phyloP scores from a whole-genome alignment of 30 jellyfish, hydroid and myxozoan genomes.

The Mastigias papua region DNA sequence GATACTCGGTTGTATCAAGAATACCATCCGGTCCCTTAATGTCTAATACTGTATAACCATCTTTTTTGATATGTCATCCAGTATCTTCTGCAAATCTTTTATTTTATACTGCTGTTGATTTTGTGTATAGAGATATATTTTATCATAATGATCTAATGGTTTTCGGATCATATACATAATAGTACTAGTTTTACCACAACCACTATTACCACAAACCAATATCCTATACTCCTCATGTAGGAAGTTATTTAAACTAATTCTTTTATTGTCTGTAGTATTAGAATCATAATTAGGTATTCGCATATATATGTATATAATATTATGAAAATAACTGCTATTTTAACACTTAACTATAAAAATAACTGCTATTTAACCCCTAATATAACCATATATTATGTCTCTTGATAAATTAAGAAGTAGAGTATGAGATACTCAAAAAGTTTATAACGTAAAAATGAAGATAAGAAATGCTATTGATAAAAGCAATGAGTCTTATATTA shows the following conservation, averaged over 20 bases:
- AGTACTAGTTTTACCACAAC: constrained; percentile 24
- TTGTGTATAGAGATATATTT: neutral
- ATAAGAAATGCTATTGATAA: no score
- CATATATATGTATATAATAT: neutral
- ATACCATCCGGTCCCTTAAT: neutral
- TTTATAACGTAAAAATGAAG: no score
- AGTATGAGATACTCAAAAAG: neutral
- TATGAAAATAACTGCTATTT: no score
- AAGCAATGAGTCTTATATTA: neutral
- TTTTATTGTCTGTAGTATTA: constrained; percentile 14
- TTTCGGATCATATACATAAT: constrained; percentile 31
- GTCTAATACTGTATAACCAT: no score
- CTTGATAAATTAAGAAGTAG: neutral
- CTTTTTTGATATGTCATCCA: neutral
- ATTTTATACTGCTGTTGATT: neutral
- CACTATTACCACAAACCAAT: constrained; percentile 22
- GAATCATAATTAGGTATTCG: neutral
- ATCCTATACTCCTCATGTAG: constrained; percentile 12
- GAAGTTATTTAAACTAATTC: constrained; percentile 1
- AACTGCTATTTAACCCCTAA: neutral
- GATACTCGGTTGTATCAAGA: constrained; percentile 34
- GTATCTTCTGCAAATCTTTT: neutral
- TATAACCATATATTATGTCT: neutral
- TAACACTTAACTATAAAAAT: neutral
- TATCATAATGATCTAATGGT: neutral